phyloP scores from a whole-genome alignment of 2,888 invertebrate genomes.

The Allophyes oxyacanthae region DNA sequence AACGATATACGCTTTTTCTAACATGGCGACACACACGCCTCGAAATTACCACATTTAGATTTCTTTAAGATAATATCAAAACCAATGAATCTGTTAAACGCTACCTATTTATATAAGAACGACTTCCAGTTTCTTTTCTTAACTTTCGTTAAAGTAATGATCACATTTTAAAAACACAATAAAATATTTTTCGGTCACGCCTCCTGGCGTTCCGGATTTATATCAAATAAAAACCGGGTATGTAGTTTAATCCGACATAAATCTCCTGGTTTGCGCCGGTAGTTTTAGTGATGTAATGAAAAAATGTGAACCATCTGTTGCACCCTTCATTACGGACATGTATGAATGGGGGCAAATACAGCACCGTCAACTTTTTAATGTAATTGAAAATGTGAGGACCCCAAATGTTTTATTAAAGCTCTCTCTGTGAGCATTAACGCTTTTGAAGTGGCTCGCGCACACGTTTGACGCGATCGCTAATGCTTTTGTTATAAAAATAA shows the following conservation, averaged over 20 bases:
- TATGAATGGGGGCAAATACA: conserved; percentile 81
- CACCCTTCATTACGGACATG: conserved; percentile 85
- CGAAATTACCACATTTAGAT: conserved; percentile 82
- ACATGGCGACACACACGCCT: conserved; percentile 75
- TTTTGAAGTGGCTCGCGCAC: conserved; percentile 63
- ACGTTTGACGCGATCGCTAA: conserved; percentile 44
- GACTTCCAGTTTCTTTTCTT: conserved; percentile 46
- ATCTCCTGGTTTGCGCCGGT: conserved; percentile 79
- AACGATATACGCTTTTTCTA: conserved; percentile 71
- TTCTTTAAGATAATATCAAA: conserved; percentile 70
- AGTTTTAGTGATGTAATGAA: conserved; percentile 84
- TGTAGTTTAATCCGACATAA: conserved; percentile 86
- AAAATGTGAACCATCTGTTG: conserved; percentile 88
- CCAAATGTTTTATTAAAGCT: conserved; percentile 85
- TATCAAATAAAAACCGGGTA: conserved; percentile 81
- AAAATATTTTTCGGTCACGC: conserved; percentile 79
- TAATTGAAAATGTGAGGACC: conserved; percentile 85
- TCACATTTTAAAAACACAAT: conserved; percentile 74
- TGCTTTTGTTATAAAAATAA: conserved; percentile 43
- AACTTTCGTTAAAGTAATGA: conserved; percentile 61
- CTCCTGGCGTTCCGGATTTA: conserved; percentile 82
- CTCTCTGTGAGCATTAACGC: conserved; percentile 70
- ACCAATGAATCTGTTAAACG: conserved; percentile 68
- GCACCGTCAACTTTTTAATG: conserved; percentile 86
- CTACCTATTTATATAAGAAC: conserved; percentile 58